Evolutionary conservation across 2,888 invertebrate species (phyloP).

Genomic region (Coleophora deauratella): DNA sequence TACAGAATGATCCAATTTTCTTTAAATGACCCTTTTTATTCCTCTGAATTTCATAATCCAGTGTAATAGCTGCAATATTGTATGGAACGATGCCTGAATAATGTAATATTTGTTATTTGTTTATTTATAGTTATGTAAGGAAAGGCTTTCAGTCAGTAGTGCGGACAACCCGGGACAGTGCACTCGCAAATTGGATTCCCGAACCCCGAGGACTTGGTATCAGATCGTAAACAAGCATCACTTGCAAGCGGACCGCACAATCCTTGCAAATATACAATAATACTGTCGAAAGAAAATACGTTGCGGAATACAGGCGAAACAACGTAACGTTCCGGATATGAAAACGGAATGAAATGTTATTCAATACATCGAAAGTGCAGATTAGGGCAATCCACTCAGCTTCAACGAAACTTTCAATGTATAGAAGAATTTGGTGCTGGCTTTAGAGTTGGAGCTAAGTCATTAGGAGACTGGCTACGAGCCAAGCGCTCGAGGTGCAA

Average conservation of each 20-base stretch:
- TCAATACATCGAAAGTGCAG: slow-evolving; percentile 24
- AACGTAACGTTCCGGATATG: too few relatives aligned
- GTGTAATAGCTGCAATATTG: too few relatives aligned
- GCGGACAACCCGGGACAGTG: slow-evolving; percentile 48
- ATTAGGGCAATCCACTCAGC: slow-evolving; percentile 46
- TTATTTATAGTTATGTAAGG: too few relatives aligned
- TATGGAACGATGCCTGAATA: too few relatives aligned
- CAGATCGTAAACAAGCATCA: slow-evolving; percentile 47
- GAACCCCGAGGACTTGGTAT: slow-evolving; percentile 39
- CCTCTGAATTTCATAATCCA: too few relatives aligned
- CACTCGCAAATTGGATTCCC: slow-evolving; percentile 62
- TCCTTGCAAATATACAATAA: too few relatives aligned
- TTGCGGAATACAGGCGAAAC: too few relatives aligned
- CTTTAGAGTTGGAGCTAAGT: slow-evolving; percentile 54
- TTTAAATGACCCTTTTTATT: too few relatives aligned
- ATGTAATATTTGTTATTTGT: too few relatives aligned
- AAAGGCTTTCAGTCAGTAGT: slow-evolving; percentile 5
- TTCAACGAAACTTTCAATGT: slow-evolving; percentile 54
- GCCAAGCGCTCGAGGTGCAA: slow-evolving; percentile 60
- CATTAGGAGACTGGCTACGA: slow-evolving; percentile 62
- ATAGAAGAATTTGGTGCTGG: slow-evolving; percentile 56
- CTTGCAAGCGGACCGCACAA: slow-evolving; percentile 15
- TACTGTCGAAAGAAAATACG: too few relatives aligned
- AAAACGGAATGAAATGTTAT: slow-evolving; percentile 3
- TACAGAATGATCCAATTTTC: too few relatives aligned